phyloP scores from a whole-genome alignment of 2,888 invertebrate genomes.

The Listrodromus nycthemerus region DNA sequence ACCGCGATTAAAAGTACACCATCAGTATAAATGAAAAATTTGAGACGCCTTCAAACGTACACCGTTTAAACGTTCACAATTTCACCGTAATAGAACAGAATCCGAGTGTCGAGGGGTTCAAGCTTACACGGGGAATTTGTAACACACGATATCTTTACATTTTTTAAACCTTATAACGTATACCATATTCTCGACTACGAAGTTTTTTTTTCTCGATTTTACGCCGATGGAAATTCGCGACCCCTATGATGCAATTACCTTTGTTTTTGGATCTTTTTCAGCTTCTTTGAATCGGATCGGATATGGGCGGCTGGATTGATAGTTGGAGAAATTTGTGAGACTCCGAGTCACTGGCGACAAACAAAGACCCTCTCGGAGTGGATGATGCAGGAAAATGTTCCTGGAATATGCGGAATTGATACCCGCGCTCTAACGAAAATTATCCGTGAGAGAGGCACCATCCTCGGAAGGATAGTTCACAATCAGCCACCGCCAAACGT shows the following conservation, averaged over 20 bases:
- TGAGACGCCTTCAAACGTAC: too few species aligned
- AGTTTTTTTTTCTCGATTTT: too few species aligned
- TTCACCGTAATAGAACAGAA: too few species aligned
- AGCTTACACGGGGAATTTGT: too few species aligned
- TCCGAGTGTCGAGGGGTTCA: too few species aligned
- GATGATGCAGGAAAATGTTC: constrained; percentile 92
- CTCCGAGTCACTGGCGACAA: constrained; percentile 96
- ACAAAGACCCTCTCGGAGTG: constrained; percentile 92
- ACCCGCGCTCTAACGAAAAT: constrained; percentile 96
- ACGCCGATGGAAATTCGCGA: not conserved
- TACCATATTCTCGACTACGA: too few species aligned
- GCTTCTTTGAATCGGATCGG: constrained; percentile 95
- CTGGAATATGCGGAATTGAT: constrained; percentile 96
- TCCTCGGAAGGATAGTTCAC: constrained; percentile 88
- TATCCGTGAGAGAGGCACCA: constrained; percentile 94
- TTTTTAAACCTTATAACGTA: too few species aligned
- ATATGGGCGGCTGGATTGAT: constrained; percentile 97
- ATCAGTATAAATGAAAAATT: too few species aligned
- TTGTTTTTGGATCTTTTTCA: constrained; percentile 77
- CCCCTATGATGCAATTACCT: not conserved
- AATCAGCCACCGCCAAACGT: constrained; percentile 79
- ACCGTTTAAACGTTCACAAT: too few species aligned
- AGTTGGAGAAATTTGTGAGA: constrained; percentile 94
- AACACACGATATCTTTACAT: too few species aligned
- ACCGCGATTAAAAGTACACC: too few species aligned